Evolutionary conservation across 2,888 invertebrate genomes (phyloP).

Genomic region (Alcis repandata): DNA sequence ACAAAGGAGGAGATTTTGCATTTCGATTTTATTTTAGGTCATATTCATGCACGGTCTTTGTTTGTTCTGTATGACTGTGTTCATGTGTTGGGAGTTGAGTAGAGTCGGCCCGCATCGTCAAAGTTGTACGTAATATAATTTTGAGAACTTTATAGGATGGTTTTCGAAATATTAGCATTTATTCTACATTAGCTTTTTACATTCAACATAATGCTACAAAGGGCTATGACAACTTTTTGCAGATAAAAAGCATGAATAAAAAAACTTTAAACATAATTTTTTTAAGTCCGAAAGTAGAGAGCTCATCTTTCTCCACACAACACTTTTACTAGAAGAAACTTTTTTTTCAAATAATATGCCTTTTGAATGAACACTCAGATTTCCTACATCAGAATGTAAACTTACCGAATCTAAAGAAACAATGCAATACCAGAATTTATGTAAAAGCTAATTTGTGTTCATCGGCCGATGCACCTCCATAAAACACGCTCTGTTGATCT

Average conservation of each 20-base stretch:
- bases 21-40: slow-evolving; percentile 36
- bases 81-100: too few relatives aligned
- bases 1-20: slow-evolving; percentile 37
- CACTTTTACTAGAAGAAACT: too few relatives aligned
- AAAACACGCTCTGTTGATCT: slow-evolving; percentile 58
- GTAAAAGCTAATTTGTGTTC: slow-evolving; percentile 67
- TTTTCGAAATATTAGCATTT: too few relatives aligned
- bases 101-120: too few relatives aligned
- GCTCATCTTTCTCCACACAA: too few relatives aligned
- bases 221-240: too few relatives aligned
- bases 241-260: too few relatives aligned
- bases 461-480: slow-evolving; percentile 59
- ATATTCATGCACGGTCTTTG: slow-evolving; percentile 30
- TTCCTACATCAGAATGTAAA: background rate
- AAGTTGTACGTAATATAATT: background rate
- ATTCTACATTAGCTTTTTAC: too few relatives aligned
- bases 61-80: slow-evolving; percentile 13
- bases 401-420: slow-evolving; percentile 10
- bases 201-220: too few relatives aligned
- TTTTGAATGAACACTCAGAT: background rate
- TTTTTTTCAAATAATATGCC: background rate
- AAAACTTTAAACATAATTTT: too few relatives aligned
- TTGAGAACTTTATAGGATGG: background rate
- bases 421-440: slow-evolving; percentile 53
- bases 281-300: too few relatives aligned